Evolutionary conservation across 1,140 invertebrate species (phyloP).

Genomic region (Orius laevigatus): DNA sequence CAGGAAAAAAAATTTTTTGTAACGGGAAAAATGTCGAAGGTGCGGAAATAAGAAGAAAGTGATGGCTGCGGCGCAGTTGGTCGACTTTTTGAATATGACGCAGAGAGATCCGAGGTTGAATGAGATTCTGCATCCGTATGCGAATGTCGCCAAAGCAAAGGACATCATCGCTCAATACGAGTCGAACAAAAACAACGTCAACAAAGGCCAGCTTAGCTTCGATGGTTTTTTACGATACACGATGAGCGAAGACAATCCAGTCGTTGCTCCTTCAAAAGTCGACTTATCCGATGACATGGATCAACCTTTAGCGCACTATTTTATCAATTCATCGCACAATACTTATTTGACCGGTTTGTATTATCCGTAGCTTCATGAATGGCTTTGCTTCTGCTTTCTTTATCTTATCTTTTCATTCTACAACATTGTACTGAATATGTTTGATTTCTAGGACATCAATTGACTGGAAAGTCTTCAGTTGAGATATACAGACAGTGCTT

Average conservation of each 20-base stretch:
- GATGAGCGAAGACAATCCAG: constrained; percentile 88
- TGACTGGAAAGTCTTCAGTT: constrained; percentile 86
- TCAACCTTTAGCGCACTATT: constrained; percentile 88
- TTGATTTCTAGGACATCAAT: constrained; percentile 60
- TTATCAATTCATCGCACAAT: constrained; percentile 97
- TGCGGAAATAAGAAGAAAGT: constrained; percentile 49
- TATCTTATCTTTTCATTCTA: background rate
- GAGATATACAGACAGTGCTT: constrained; percentile 93
- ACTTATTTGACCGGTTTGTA: constrained; percentile 75
- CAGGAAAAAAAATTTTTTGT: background rate
- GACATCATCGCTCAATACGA: constrained; percentile 86
- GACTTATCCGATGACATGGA: constrained; percentile 92
- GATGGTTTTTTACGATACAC: constrained; percentile 90
- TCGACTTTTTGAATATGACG: constrained; percentile 87
- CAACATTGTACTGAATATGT: no score
- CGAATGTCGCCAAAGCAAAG: constrained; percentile 63
- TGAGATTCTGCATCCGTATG: constrained; percentile 93
- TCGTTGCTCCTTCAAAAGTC: constrained; percentile 73
- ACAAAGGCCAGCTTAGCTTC: constrained; percentile 60
- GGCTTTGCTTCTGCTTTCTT: no score
- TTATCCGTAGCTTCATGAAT: no score
- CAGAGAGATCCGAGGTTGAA: constrained; percentile 92
- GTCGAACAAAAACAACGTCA: constrained; percentile 66
- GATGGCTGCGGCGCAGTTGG: constrained; percentile 75
- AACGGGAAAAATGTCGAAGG: constrained; percentile 25